phyloP scores from a whole-genome alignment of 2,888 invertebrate genomes.

The Cancer borealis region DNA sequence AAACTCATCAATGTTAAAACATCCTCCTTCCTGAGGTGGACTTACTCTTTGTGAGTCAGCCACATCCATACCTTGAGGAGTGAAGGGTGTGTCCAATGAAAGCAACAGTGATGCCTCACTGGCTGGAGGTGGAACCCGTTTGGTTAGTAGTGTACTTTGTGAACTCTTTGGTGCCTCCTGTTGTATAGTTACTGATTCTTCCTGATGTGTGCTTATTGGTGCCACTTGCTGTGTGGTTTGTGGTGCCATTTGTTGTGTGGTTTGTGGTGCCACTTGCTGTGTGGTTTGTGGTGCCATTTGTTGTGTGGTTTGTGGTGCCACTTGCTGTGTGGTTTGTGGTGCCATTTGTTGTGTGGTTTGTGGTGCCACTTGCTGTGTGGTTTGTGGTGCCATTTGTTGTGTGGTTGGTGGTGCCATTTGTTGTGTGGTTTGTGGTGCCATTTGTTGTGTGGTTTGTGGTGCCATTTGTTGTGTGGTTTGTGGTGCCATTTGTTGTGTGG shows the following conservation, averaged over 20 bases:
- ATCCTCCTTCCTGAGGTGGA: background rate
- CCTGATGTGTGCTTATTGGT: background rate
- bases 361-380: background rate
- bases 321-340: slow-evolving; percentile 3
- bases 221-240: background rate
- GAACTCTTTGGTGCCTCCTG: background rate
- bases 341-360: background rate
- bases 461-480: background rate
- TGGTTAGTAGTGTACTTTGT: background rate
- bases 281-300: background rate
- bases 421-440: background rate
- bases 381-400: background rate
- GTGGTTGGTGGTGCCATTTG: background rate
- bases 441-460: background rate
- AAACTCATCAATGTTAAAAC: background rate
- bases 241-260: background rate
- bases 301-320: background rate
- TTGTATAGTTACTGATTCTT: background rate
- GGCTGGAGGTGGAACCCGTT: background rate
- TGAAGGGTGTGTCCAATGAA: background rate
- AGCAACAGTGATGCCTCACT: background rate
- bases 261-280: background rate
- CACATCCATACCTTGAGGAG: background rate
- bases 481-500: background rate
- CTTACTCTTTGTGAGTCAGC: background rate